phyloP scores from a whole-genome alignment of 1,140 invertebrate species.

The Euura saliciscinereae region DNA sequence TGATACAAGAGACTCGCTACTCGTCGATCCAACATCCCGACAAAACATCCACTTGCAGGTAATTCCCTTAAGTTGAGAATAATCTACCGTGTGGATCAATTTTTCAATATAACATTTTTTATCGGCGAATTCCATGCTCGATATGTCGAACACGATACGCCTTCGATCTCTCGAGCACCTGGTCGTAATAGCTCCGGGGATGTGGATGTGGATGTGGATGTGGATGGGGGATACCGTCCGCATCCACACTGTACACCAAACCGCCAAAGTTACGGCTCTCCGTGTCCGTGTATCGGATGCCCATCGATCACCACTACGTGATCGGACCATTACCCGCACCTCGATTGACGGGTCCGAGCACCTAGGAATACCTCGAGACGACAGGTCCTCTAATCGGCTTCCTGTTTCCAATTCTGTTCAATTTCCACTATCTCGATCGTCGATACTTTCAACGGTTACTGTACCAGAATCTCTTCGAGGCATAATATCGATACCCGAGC shows the following conservation, averaged over 20 bases:
- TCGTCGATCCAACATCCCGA: no score
- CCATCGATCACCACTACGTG: background rate
- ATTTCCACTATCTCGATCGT: no score
- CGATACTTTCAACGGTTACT: no score
- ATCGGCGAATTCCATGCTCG: constrained; percentile 2
- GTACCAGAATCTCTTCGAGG: no score
- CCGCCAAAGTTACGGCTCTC: background rate
- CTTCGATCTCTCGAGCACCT: background rate
- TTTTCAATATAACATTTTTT: constrained; percentile 5
- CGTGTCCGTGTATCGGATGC: no score
- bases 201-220: background rate
- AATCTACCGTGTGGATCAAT: background rate
- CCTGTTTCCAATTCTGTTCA: background rate
- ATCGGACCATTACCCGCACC: background rate
- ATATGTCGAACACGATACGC: constrained; percentile 4
- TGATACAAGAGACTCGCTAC: no score
- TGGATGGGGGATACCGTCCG: background rate
- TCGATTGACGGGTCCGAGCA: background rate
- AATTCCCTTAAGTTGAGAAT: constrained; percentile 6
- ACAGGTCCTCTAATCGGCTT: background rate
- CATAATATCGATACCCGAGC: constrained; percentile 12
- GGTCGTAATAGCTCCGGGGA: background rate
- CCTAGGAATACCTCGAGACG: background rate
- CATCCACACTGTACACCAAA: background rate
- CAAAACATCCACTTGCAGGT: background rate